These are phyloP conservation scores for Poecilia wingei DNA, from an alignment of 2,797 vertebrate genomes.

Conservation along the genomic window DNA sequence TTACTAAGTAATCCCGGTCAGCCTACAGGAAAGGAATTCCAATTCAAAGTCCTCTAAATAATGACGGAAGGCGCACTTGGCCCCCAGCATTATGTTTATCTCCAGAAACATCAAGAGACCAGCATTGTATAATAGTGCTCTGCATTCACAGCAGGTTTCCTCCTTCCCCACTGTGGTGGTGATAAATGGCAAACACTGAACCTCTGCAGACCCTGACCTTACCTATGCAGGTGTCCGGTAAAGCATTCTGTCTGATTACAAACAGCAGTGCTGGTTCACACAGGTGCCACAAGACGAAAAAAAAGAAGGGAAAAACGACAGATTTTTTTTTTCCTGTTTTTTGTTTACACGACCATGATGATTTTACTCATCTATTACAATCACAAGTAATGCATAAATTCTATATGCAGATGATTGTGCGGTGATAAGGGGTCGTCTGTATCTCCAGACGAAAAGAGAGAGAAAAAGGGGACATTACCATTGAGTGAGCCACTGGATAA, in stretches of 20 bases:
- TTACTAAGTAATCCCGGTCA: conserved; percentile 53
- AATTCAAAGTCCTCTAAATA: conserved; percentile 70
- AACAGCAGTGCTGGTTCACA: conserved; percentile 44
- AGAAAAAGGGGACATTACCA: conserved; percentile 34
- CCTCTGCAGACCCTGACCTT: conserved; percentile 73
- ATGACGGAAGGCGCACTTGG: conserved; percentile 69
- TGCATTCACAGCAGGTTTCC: conserved; percentile 73
- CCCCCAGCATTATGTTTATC: conserved; percentile 75
- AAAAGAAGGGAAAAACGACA: not conserved
- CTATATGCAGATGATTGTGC: conserved; percentile 23
- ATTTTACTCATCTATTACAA: conserved; percentile 28
- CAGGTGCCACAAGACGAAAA: conserved; percentile 11
- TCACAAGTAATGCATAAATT: conserved; percentile 4
- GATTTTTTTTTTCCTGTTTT: not conserved
- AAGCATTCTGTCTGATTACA: conserved; percentile 73
- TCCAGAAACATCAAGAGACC: conserved; percentile 69
- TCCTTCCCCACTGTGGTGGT: conserved; percentile 66
- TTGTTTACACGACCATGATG: conserved; percentile 11
- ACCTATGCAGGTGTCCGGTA: conserved; percentile 77
- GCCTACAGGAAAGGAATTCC: conserved; percentile 55
- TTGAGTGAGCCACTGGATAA: conserved; percentile 32
- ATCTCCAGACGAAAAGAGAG: conserved; percentile 31
- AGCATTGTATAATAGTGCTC: conserved; percentile 72
- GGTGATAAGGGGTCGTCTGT: conserved; percentile 12
- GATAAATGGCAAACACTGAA: conserved; percentile 76